Percentiles rank a stretch among this genome's conserved stretches.
Conservation (phyloP, 2,113 vertebrate genomes). For the Syngnathus scovelli region DNA sequence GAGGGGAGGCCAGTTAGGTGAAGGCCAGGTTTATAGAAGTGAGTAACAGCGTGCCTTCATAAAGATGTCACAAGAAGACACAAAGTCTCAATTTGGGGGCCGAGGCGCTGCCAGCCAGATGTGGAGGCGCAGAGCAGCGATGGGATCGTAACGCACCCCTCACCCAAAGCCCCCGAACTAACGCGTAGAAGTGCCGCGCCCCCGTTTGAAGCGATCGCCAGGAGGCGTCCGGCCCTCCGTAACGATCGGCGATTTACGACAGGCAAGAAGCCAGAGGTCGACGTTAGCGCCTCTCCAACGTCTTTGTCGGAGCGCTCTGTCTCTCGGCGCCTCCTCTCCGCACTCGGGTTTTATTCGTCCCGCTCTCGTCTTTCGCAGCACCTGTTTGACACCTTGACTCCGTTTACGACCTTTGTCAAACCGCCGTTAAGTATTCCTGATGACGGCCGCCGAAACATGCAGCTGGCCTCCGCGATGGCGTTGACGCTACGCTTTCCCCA, state of each 20-base stretch:
- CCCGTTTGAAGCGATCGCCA: slow-evolving; percentile 2
- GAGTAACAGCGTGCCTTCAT: slow-evolving; percentile 65
- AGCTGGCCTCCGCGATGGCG: slow-evolving; percentile 25
- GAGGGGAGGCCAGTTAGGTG: slow-evolving; percentile 19
- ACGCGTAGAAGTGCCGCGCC: neutral
- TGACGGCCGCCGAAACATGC: slow-evolving; percentile 49
- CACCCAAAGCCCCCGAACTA: neutral
- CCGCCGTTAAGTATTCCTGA: slow-evolving; percentile 64
- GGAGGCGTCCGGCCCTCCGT: neutral
- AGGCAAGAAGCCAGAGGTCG: slow-evolving; percentile 60
- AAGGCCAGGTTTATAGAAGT: slow-evolving; percentile 33
- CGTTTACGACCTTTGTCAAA: slow-evolving; percentile 58
- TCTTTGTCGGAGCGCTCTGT: slow-evolving; percentile 34
- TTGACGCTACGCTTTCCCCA: slow-evolving; percentile 19
- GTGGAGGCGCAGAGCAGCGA: slow-evolving; percentile 58
- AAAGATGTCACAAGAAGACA: slow-evolving; percentile 76
- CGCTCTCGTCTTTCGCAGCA: slow-evolving; percentile 45
- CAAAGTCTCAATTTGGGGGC: slow-evolving; percentile 74
- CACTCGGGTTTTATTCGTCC: slow-evolving; percentile 25
- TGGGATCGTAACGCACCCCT: slow-evolving; percentile 42
- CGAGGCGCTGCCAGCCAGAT: slow-evolving; percentile 74
- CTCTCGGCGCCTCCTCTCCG: slow-evolving; percentile 13
- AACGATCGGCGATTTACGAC: slow-evolving; percentile 61
- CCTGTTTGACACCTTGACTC: slow-evolving; percentile 73
- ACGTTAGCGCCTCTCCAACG: slow-evolving; percentile 54